A percentile compares a stretch with the other conserved stretches of the same genome.
phyloP scores from a whole-genome alignment of 2,113 vertebrate species.

The Podarcis raffonei region DNA sequence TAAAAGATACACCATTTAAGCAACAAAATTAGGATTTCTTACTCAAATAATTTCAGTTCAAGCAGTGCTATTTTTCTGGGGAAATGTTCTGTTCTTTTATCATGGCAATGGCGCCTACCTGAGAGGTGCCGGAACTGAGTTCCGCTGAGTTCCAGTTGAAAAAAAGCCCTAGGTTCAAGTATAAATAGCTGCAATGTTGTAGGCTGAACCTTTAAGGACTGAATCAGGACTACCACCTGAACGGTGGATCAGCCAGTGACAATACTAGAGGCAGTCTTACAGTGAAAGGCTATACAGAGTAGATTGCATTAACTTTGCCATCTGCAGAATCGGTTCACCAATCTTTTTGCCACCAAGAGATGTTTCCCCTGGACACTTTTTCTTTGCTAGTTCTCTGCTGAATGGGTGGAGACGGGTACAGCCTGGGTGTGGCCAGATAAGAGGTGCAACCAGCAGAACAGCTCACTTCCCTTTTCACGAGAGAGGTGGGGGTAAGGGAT shows the following conservation, averaged over 20 bases:
- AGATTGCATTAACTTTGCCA: neutral
- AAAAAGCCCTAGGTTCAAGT: neutral
- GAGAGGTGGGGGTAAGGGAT: no score
- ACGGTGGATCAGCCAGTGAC: neutral
- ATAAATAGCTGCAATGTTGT: neutral
- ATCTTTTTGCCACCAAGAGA: neutral
- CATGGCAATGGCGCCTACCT: no score
- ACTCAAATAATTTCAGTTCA: neutral
- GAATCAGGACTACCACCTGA: neutral
- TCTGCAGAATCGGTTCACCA: neutral
- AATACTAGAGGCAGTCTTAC: neutral
- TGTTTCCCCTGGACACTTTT: neutral
- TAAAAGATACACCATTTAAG: neutral
- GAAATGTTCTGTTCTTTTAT: no score
- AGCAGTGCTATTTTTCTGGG: no score
- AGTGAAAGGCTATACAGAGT: neutral
- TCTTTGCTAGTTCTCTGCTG: no score
- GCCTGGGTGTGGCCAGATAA: no score
- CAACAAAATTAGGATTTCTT: neutral
- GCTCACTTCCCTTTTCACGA: no score
- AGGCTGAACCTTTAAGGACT: neutral
- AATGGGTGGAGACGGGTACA: no score
- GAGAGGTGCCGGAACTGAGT: no score
- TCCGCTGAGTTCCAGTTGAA: no score
- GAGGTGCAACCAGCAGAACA: no score